Base-by-base conservation (phyloP, 2,888 invertebrate genomes). In the Abrostola triplasia region DNA sequence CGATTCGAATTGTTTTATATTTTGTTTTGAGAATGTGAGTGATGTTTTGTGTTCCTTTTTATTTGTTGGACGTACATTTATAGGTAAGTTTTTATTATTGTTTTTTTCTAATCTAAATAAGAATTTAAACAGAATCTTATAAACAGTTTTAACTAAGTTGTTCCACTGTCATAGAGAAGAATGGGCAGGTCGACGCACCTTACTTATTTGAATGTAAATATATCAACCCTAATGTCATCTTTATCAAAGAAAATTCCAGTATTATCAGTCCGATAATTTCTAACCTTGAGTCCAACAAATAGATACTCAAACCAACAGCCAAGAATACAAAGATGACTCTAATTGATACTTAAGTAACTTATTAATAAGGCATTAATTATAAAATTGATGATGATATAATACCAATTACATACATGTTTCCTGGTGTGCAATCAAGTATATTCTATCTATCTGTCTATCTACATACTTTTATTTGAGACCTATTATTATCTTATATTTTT, bases 31-130 rank as follows among this genome's bases (percentile, higher is more conserved):
- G 24, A 59, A 74, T 73, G 84, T 83, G 74, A 77, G 80, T 74
- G 73, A 73, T 73, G 59, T 65, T 70, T 80, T 67, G 67, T 66
- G 53, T 54, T 59, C 55, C 67, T 63, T 70, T 62, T 52, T 49
- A 53, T 73, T 74, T 73, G 77, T 81, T 76, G 84, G 82, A 84
- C 76, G 56, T 75, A 76, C 73, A 73, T 36, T 59, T 71, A 58
- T 73, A 67, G 82, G 83, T 84, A 69, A 83, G 84, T 73, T 54
- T n/a, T 12, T 9, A n/a, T 6, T 37, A n/a, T 36, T 11, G n/a
- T 36, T 48, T 47, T 13, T 41, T 41, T 5, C 24, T 40, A 35
- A n/a, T n/a, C 24, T 5, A 9, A 6, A 35, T 35, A 36, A 12
- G 11, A 13, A 37, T 24, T 11, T 24, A 12, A n/a, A 12, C 6